Evolutionary conservation across 1,140 invertebrate genomes (phyloP), one percentile per base, ranked within the genome.

Genomic region (Zaprionus davidi): DNA sequence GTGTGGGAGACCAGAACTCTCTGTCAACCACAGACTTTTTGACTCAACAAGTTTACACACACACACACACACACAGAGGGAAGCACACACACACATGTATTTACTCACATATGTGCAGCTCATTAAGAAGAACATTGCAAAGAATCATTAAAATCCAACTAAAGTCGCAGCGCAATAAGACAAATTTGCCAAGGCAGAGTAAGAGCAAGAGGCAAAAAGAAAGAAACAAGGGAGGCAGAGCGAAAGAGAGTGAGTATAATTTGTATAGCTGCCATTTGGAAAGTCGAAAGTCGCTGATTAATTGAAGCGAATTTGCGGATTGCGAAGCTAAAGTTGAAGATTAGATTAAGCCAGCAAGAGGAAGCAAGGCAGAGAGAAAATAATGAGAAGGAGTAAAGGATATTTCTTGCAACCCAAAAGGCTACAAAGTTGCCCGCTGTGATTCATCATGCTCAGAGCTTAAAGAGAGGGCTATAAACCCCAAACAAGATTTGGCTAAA

Each of bases 231-330:
- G 31, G 15, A 12, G 11, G 28, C 28, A 12, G 3, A 24, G 15
- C 26, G 34, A 12, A 36, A 9, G 5, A 3, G 36, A 12, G 41
- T 22, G 36, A 15, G 34, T 24, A 41, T 41, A 75, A 75, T 75
- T 75, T 64, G 67, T 75, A 63, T 70, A 58, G 44, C 22, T 24
- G 20, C 3, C 57, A 38, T 59, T 59, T 62, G 9, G 13, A 41
- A 71, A 65, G 68, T 65, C 68, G 55, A 75, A 78, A 74, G 68
- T 78, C 69, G 56, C 71, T 86, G 82, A 85, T 86, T 76, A 86
- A 85, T 85, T 86, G 79, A 85, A 71, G 86, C 73, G 76, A 63
- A 79, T 85, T 82, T 85, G 72, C n/a, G 49, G 36, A 74, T 57
- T 63, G 66, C 12, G 17, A 1, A 28, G 28, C 51, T 56, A 59